A percentile compares a stretch with the other conserved stretches of the same genome.
phyloP scores from a whole-genome alignment of 1,140 invertebrate species.

The Coptotermes formosanus region DNA sequence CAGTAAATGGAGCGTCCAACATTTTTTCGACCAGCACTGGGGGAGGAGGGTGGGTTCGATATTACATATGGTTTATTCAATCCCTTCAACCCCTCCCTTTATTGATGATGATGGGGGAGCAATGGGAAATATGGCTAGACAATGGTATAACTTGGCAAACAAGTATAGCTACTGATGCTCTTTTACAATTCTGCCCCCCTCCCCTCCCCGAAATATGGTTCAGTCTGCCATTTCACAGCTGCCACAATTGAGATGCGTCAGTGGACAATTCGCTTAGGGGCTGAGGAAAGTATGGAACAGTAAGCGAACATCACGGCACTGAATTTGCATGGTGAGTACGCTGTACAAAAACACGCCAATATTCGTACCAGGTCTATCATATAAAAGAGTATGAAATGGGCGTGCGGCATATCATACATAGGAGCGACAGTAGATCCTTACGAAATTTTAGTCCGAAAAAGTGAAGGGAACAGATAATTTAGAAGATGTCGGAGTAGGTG shows the following conservation, averaged over 20 bases:
- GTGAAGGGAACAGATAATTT: no score
- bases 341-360: no score
- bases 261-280: neutral
- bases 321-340: no score
- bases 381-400: no score
- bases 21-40: slow-evolving; percentile 1
- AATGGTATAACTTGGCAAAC: neutral
- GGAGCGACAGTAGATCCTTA: no score
- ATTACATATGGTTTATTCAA: slow-evolving; percentile 14
- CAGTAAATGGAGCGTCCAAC: neutral
- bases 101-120: neutral
- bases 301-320: no score
- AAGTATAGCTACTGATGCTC: neutral
- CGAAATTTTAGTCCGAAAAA: no score
- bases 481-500: no score
- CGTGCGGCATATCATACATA: no score
- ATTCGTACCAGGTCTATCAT: no score
- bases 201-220: no score
- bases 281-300: neutral
- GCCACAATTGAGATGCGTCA: slow-evolving; percentile 4
- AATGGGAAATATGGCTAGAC: neutral
- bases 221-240: neutral
- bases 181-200: neutral
- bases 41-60: neutral
- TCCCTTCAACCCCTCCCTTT: neutral